Conservation (phyloP, 2,113 vertebrate species). For the Nestor notabilis region DNA sequence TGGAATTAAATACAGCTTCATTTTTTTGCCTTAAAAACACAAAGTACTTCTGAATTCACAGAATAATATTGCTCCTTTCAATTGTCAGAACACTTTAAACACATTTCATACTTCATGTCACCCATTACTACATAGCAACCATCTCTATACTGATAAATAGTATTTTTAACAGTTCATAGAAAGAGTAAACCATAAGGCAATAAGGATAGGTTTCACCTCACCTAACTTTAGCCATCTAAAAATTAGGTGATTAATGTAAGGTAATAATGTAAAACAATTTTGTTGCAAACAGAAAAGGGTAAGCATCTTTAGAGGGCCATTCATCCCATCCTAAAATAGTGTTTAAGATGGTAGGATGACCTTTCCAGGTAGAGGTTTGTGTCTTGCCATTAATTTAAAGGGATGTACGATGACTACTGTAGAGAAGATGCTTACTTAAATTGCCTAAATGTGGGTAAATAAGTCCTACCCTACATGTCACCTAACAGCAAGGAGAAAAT, state of each 20-base stretch:
- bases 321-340: background rate
- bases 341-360: background rate
- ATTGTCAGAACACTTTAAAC: conserved; percentile 38
- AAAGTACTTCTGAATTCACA: background rate
- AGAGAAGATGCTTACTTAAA: background rate
- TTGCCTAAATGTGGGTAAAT: background rate
- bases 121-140: background rate
- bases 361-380: background rate
- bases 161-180: conserved; percentile 1
- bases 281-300: background rate
- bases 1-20: background rate
- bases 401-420: background rate
- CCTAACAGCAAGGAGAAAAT: background rate
- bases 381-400: background rate
- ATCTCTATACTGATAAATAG: background rate
- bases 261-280: background rate
- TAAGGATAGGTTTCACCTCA: background rate
- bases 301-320: background rate
- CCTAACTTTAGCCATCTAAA: background rate
- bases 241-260: background rate
- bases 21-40: background rate
- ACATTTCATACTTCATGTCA: conserved; percentile 29
- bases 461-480: background rate
- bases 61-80: background rate
- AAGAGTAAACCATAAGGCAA: background rate